Conservation (phyloP, 1,140 invertebrate species). For the Sinella curviseta region DNA sequence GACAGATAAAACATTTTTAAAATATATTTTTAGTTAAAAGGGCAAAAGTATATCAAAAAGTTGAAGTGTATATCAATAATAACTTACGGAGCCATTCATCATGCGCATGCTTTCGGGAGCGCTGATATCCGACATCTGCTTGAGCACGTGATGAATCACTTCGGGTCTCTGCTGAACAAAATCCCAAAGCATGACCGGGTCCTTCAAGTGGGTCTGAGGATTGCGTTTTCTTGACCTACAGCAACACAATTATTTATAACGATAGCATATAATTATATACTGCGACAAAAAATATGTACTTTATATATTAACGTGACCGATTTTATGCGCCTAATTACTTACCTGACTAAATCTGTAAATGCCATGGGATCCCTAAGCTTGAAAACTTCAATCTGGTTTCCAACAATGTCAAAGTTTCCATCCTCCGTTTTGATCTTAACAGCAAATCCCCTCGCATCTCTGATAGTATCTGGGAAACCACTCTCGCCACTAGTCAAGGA, state of each 20-base stretch:
- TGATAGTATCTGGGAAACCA: constrained; percentile 60
- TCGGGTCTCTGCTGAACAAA: constrained; percentile 61
- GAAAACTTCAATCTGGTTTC: constrained; percentile 18
- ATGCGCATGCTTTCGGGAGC: constrained; percentile 60
- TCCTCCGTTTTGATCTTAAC: constrained; percentile 15
- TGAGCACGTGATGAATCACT: constrained; percentile 59
- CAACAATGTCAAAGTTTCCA: constrained; percentile 24
- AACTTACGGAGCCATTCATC: constrained; percentile 61
- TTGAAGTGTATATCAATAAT: constrained; percentile 46
- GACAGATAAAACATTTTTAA: not conserved
- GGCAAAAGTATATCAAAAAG: not conserved
- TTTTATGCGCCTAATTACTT: too few relatives aligned
- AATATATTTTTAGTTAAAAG: not conserved
- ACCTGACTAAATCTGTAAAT: not conserved
- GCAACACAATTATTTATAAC: too few relatives aligned
- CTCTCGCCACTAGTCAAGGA: constrained; percentile 66
- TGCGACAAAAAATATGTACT: not conserved
- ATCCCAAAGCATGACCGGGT: constrained; percentile 61
- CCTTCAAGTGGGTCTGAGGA: constrained; percentile 67
- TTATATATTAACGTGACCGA: not conserved
- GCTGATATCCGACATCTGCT: constrained; percentile 61
- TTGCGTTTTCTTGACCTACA: constrained; percentile 65
- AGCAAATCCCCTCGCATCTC: constrained; percentile 6
- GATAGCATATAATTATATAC: not conserved
- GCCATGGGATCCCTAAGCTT: not conserved